These are phyloP conservation scores for Antrozous pallidus DNA, from an alignment of 2,797 vertebrate species.

Conservation along the genomic window DNA sequence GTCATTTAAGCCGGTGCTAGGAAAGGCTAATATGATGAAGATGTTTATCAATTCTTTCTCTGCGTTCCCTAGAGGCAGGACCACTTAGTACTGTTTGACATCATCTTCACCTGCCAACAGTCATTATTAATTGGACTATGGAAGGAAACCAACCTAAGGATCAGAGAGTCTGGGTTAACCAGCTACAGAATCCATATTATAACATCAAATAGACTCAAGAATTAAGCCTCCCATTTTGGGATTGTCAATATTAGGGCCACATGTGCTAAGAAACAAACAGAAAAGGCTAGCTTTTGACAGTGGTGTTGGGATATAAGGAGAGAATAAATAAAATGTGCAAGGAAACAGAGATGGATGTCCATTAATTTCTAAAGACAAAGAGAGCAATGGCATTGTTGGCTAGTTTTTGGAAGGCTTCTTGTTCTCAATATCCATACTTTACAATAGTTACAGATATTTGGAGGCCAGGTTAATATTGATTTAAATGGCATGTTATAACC, in stretches of 20 bases:
- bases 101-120: neutral
- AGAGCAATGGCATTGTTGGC: neutral
- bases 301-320: neutral
- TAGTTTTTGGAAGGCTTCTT: neutral
- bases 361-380: slow-evolving; percentile 1
- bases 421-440: neutral
- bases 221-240: neutral
- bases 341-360: neutral
- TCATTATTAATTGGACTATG: neutral
- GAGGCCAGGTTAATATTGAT: neutral
- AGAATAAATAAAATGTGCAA: neutral
- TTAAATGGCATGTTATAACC: neutral
- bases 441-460: neutral
- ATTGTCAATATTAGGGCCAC: neutral
- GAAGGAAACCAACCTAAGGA: neutral
- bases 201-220: neutral
- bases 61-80: neutral
- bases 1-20: neutral
- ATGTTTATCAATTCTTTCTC: neutral
- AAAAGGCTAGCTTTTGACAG: neutral
- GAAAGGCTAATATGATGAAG: neutral
- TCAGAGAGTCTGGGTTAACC: neutral
- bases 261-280: neutral
- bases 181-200: neutral
- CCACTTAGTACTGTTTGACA: neutral